Evolutionary conservation across 2,113 vertebrate species (phyloP), one percentile per base, ranked within the genome.

Genomic region (Halichoeres trimaculatus): DNA sequence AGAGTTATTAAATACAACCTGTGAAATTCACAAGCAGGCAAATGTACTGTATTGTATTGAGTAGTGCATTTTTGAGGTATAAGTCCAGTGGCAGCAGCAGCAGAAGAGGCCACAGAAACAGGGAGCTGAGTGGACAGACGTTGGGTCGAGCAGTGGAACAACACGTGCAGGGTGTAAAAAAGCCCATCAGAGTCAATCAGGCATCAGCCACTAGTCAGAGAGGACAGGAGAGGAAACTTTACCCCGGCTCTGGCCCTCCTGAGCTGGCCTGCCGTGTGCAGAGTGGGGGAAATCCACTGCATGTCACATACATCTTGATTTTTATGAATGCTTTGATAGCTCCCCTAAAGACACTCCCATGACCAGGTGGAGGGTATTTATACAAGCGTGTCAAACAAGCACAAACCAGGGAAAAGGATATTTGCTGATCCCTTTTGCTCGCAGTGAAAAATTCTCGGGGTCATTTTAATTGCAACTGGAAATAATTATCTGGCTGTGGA

Each of bases 311-410:
- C 88, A 85, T 93, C 88, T 90, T 92, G 89, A 89, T 90, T 93
- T 92, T 92, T 92, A 94, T 91, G 90, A 91, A 90, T 84, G 89
- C 90, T 90, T 91, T 92, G 90, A 93, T 91, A 90, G 81, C 90
- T 89, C 84, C 91, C 87, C 84, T 84, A 85, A 91, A 92, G 85
- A 91, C 88, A 78, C 88, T 86, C 82, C 86, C 85, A 69, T 85
- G 84, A 84, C 90, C 90, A 94, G 90, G 93, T 93, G 92, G 88
- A 93, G 70, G 76, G 74, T 92, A 84, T 92, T 92, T 92, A 91
- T 84, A 88, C 85, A 92, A 91, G 87, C 71, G 60, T 89, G 85
- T 90, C 85, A 89, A 85, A 89, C 78, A 79, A 75, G 81, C 80
- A 89, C 80, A 86, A 85, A 85, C 22, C 53, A 78, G 69, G 78